These are phyloP conservation scores for Sciurus carolinensis DNA, from an alignment of 2,797 vertebrate genomes.

Conservation along the genomic window DNA sequence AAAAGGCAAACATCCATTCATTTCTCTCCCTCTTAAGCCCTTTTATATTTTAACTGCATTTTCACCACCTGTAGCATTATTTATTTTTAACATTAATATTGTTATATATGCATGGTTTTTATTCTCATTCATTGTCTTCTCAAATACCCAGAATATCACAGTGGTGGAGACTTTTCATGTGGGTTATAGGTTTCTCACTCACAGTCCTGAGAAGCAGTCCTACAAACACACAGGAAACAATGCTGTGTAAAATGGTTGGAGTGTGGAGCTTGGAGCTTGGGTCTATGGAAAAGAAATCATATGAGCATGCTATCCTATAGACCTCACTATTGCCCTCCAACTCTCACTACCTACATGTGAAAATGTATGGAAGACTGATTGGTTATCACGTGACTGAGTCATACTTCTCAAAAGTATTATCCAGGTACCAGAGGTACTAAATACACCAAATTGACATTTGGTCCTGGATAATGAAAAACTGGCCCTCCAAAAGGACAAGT, in stretches of 20 bases:
- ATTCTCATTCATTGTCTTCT: not conserved
- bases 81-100: constrained; percentile 17
- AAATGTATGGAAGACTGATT: not conserved
- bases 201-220: not conserved
- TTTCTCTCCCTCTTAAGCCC: not conserved
- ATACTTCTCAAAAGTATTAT: not conserved
- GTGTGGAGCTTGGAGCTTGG: not conserved
- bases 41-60: constrained; percentile 52
- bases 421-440: not conserved
- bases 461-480: not conserved
- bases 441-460: not conserved
- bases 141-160: not conserved
- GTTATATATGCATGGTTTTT: not conserved
- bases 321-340: not conserved
- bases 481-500: not conserved
- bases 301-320: not conserved
- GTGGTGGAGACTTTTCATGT: not conserved
- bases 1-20: not conserved
- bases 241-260: not conserved
- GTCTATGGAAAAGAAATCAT: not conserved
- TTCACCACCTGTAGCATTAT: constrained; percentile 7
- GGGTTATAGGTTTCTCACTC: not conserved
- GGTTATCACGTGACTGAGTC: not conserved
- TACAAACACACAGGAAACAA: not conserved
- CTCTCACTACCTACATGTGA: not conserved